A percentile compares a stretch with the other conserved stretches of the same genome.
Evolutionary conservation across 2,797 vertebrate genomes (phyloP).

Genomic region (Monodelphis domestica): DNA sequence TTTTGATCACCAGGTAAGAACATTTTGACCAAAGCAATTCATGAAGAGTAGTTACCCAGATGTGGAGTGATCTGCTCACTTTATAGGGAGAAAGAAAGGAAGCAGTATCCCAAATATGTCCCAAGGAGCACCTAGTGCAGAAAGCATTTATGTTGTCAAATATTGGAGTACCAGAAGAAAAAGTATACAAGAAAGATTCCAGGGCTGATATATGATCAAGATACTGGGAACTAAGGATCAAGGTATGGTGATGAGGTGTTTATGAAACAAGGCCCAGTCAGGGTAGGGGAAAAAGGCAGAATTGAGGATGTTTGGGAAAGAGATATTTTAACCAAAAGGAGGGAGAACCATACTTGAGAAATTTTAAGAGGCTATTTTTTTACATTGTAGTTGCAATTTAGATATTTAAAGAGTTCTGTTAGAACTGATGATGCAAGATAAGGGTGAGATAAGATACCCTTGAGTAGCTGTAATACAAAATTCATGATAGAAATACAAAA

Average conservation of each 20-base stretch:
- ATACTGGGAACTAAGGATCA: conserved; percentile 26
- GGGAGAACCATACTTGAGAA: conserved; percentile 45
- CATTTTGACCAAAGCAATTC: neutral
- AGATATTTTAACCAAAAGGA: conserved; percentile 36
- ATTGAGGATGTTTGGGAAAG: conserved; percentile 24
- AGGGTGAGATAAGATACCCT: conserved; percentile 43
- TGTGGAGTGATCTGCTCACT: neutral
- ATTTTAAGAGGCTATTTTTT: conserved; percentile 31
- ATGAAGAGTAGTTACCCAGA: neutral
- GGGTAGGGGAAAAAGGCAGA: conserved; percentile 21
- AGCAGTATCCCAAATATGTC: conserved; percentile 11
- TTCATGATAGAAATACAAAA: no score
- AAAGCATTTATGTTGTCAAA: neutral
- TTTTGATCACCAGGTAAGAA: neutral
- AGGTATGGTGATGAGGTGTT: conserved; percentile 41
- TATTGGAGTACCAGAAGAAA: conserved; percentile 31
- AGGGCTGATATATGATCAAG: conserved; percentile 19
- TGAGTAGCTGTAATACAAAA: neutral
- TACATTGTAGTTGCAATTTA: conserved; percentile 48
- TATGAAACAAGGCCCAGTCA: conserved; percentile 44
- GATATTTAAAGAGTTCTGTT: conserved; percentile 39
- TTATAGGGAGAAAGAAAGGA: conserved; percentile 7
- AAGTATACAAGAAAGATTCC: conserved; percentile 24
- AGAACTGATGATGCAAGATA: conserved; percentile 38
- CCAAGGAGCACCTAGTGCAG: neutral